Percentiles rank a stretch among this genome's conserved stretches.
phyloP scores from a whole-genome alignment of 2,888 invertebrate genomes.

The Cyaniris semiargus region DNA sequence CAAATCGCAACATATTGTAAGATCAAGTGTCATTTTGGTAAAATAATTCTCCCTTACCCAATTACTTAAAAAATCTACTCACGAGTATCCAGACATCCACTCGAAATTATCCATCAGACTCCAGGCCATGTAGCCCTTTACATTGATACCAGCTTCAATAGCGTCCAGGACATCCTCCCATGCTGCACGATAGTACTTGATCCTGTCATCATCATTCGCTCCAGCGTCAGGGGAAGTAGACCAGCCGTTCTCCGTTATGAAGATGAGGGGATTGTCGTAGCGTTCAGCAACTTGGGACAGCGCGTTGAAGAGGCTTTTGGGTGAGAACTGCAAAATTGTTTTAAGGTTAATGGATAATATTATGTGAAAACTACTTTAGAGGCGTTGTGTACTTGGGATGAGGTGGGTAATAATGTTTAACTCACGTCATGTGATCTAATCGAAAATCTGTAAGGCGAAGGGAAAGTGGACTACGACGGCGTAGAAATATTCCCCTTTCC shows the following conservation, averaged over 20 bases:
- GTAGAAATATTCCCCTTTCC: too few species aligned
- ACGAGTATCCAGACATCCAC: conserved; percentile 78
- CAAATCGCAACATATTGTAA: too few species aligned
- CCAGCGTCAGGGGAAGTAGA: conserved; percentile 70
- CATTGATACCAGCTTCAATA: conserved; percentile 71
- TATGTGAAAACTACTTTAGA: too few species aligned
- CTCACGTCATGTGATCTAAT: too few species aligned
- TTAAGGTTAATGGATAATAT: background rate
- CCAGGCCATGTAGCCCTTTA: conserved; percentile 82
- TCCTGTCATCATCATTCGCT: conserved; percentile 66
- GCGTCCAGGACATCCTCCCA: conserved; percentile 71
- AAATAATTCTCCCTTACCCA: too few species aligned
- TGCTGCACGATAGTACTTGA: conserved; percentile 62
- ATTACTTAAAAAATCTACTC: background rate
- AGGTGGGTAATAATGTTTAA: too few species aligned
- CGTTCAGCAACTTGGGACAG: conserved; percentile 57
- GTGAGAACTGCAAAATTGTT: conserved; percentile 43
- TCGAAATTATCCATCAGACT: conserved; percentile 85
- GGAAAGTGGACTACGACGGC: too few species aligned
- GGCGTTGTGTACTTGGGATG: too few species aligned
- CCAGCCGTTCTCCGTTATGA: conserved; percentile 83
- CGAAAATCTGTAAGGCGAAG: too few species aligned
- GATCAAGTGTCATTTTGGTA: too few species aligned
- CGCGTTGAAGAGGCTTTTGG: conserved; percentile 65
- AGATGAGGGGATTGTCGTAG: conserved; percentile 57